These are phyloP conservation scores for Zaprionus camerounensis DNA, from an alignment of 1,140 invertebrate genomes.

Conservation along the genomic window DNA sequence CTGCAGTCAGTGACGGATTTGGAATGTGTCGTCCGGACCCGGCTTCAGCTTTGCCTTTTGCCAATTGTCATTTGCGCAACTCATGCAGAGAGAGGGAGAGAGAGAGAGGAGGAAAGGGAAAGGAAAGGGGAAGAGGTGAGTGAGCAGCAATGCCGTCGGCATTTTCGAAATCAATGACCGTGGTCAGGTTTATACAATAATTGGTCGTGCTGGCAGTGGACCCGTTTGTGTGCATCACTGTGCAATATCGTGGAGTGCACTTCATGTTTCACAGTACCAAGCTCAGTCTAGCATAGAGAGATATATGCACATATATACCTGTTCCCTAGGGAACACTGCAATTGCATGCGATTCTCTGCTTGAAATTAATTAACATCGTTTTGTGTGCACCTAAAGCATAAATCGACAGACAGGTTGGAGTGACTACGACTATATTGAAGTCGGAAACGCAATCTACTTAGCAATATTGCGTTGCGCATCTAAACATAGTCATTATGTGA, in stretches of 20 bases:
- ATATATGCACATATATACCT: not conserved
- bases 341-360: conserved; percentile 9
- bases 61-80: conserved; percentile 62
- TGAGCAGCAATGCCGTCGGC: conserved; percentile 22
- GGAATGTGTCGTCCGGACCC: conserved; percentile 34
- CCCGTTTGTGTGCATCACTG: conserved; percentile 32
- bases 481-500: conserved; percentile 1
- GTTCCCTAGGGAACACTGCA: conserved; percentile 1
- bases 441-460: conserved; percentile 16
- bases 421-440: not conserved
- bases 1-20: conserved; percentile 40
- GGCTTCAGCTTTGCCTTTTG: conserved; percentile 56
- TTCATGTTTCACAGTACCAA: conserved; percentile 22
- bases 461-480: conserved; percentile 6
- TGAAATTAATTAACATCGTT: conserved; percentile 26
- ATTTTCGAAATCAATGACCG: conserved; percentile 83
- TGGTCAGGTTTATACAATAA: conserved; percentile 74
- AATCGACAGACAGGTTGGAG: not conserved
- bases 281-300: conserved; percentile 36
- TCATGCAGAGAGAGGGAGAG: conserved; percentile 32
- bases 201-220: conserved; percentile 55
- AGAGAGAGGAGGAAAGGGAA: conserved; percentile 3
- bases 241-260: conserved; percentile 55
- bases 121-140: not conserved
- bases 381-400: not conserved